phyloP scores from a whole-genome alignment of 2,888 invertebrate species.

The Willowsia nigromaculata region DNA sequence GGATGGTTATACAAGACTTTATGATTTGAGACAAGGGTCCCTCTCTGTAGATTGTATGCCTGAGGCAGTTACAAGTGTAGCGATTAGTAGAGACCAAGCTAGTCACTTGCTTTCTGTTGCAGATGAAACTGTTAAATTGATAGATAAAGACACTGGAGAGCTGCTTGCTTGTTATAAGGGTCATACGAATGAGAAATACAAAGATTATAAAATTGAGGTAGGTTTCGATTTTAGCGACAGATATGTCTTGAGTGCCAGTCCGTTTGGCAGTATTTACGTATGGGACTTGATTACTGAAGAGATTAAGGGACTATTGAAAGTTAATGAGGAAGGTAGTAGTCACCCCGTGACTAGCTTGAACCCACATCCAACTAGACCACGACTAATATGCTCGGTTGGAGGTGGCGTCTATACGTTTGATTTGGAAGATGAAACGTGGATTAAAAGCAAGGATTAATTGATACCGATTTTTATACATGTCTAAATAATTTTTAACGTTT shows the following conservation, averaged over 20 bases:
- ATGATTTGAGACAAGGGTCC: conserved; percentile 94
- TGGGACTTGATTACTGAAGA: conserved; percentile 94
- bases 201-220: conserved; percentile 77
- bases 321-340: conserved; percentile 80
- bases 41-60: conserved; percentile 92
- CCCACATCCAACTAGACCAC: conserved; percentile 89
- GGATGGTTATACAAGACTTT: conserved; percentile 92
- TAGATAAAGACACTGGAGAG: conserved; percentile 93
- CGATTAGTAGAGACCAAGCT: conserved; percentile 94
- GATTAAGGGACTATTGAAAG: conserved; percentile 80
- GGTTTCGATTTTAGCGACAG: conserved; percentile 87
- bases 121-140: conserved; percentile 89
- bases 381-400: conserved; percentile 87
- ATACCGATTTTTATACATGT: background rate
- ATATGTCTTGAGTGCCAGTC: conserved; percentile 93
- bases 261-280: conserved; percentile 90
- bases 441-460: background rate
- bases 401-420: conserved; percentile 88
- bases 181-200: conserved; percentile 82
- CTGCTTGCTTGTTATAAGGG: conserved; percentile 89
- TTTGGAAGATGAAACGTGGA: conserved; percentile 66
- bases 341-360: conserved; percentile 89
- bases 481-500: too few species aligned
- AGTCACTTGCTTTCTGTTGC: conserved; percentile 92
- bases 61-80: conserved; percentile 90